phyloP scores from a whole-genome alignment of 1,140 invertebrate species.

The Magallana gigas region DNA sequence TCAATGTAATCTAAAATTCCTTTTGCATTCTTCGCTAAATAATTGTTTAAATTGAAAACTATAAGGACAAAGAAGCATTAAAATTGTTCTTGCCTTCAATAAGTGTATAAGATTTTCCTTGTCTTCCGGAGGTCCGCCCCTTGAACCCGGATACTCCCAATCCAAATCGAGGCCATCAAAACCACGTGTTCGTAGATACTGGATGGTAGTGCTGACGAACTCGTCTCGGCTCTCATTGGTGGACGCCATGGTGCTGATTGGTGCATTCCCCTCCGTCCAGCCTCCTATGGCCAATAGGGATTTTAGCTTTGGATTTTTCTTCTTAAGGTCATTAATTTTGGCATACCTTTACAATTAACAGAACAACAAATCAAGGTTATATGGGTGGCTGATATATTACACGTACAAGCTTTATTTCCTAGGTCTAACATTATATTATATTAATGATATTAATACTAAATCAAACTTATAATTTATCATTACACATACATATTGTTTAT shows the following conservation, averaged over 20 bases:
- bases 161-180: conserved; percentile 97
- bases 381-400: no score
- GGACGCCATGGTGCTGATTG: conserved; percentile 77
- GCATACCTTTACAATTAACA: conserved; percentile 30
- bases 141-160: conserved; percentile 91
- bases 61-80: no score
- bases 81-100: conserved; percentile 35
- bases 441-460: no score
- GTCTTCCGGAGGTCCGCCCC: conserved; percentile 47
- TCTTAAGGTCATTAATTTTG: conserved; percentile 82
- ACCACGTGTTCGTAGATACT: conserved; percentile 93
- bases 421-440: no score
- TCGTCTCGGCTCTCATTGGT: conserved; percentile 52
- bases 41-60: not conserved
- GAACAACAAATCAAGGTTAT: not conserved
- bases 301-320: conserved; percentile 80
- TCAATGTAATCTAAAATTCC: not conserved
- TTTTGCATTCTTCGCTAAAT: not conserved
- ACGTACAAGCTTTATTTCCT: no score
- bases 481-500: no score
- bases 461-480: no score
- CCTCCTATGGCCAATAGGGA: conserved; percentile 95
- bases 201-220: conserved; percentile 82
- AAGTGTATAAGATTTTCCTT: conserved; percentile 50
- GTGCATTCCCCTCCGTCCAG: conserved; percentile 95